phyloP scores from a whole-genome alignment of 2,797 vertebrate genomes.

The Oryzias sinensis region DNA sequence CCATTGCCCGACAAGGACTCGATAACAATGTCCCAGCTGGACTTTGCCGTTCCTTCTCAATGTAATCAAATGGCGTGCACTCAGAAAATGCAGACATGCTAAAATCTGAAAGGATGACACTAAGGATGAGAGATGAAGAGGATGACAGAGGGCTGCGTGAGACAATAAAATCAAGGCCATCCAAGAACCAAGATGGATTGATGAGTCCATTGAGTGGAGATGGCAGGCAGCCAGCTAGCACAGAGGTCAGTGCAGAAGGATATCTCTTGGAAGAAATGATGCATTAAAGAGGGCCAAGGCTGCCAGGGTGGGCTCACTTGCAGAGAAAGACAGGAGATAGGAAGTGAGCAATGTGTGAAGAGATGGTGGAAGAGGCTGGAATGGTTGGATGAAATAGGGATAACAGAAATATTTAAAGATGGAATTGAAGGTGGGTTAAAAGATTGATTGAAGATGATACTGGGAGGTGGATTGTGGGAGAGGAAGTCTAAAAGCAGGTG shows the following conservation, averaged over 20 bases:
- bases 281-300: constrained; percentile 80
- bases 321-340: constrained; percentile 55
- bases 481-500: constrained; percentile 25
- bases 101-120: constrained; percentile 78
- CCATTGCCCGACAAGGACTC: constrained; percentile 47
- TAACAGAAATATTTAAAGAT: constrained; percentile 55
- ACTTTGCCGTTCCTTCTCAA: constrained; percentile 40
- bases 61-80: constrained; percentile 63
- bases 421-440: constrained; percentile 35
- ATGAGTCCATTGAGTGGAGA: constrained; percentile 79
- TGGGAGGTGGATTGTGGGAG: constrained; percentile 39
- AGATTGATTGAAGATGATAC: constrained; percentile 36
- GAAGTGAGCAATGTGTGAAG: constrained; percentile 50
- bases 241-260: constrained; percentile 79
- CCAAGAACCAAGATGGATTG: constrained; percentile 80
- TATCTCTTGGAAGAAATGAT: constrained; percentile 78
- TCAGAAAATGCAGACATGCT: constrained; percentile 76
- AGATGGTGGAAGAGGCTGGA: constrained; percentile 47
- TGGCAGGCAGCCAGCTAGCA: constrained; percentile 76
- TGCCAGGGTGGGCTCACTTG: constrained; percentile 66
- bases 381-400: constrained; percentile 55
- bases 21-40: constrained; percentile 65
- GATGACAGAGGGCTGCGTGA: constrained; percentile 73
- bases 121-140: constrained; percentile 76
- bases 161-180: constrained; percentile 83